A percentile compares a stretch with the other conserved stretches of the same genome.
phyloP scores from a whole-genome alignment of 2,888 invertebrate species.

The Hipparchia sbordonii region DNA sequence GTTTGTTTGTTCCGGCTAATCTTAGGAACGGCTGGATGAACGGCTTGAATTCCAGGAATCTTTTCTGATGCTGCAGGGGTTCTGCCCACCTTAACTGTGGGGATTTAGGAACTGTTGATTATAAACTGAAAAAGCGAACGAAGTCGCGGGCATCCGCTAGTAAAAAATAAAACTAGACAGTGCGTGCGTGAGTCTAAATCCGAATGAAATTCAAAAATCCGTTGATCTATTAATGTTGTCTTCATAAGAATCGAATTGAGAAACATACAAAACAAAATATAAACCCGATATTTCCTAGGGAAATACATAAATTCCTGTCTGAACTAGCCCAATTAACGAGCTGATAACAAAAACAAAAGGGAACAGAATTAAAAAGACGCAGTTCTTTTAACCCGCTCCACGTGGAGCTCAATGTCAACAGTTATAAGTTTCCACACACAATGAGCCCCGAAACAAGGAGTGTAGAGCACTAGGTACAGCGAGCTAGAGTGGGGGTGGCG shows the following conservation, averaged over 20 bases:
- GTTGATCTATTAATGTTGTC: not conserved
- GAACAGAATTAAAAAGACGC: conserved; percentile 44
- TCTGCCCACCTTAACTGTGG: no score
- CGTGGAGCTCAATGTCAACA: conserved; percentile 73
- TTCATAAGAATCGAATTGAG: not conserved
- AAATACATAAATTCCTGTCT: conserved; percentile 18
- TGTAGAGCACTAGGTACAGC: conserved; percentile 62
- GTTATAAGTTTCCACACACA: conserved; percentile 63
- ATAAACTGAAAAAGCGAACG: no score
- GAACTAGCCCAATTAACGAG: conserved; percentile 46
- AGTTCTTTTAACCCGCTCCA: conserved; percentile 46
- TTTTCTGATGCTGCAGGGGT: no score
- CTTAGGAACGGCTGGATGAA: no score
- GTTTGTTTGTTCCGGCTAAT: no score
- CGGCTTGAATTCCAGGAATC: no score
- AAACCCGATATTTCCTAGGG: not conserved
- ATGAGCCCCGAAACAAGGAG: conserved; percentile 68
- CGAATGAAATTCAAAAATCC: no score
- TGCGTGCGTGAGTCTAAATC: no score
- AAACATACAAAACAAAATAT: not conserved
- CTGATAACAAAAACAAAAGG: conserved; percentile 43
- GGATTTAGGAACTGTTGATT: no score
- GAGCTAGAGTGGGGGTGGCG: conserved; percentile 40
- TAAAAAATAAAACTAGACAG: no score
- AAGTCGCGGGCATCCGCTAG: no score